Evolutionary conservation across 1,140 invertebrate genomes (phyloP), one percentile per base, ranked within the genome.

Genomic region (Papilio polyxenes): DNA sequence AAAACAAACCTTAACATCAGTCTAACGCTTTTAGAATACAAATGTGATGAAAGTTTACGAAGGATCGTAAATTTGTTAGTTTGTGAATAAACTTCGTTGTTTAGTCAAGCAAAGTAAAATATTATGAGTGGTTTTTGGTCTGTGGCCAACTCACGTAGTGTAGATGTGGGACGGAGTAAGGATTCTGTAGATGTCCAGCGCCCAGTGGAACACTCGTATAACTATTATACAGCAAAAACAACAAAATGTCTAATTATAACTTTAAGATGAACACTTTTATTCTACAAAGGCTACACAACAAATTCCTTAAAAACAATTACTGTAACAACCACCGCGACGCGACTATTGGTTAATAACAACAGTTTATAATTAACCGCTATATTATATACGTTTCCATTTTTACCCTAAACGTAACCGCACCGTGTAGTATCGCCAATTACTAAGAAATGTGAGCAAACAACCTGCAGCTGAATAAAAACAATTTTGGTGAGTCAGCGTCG

Each of bases 81-180:
- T 83, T 85, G 79, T 87, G 84, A 10, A 53, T 79, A 79, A 79
- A 79, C 76, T 79, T 79, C 86, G 87, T 83, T 86, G 85, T 85
- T 84, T 89, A 84, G 83, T 84, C 75, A 82, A 83, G 75, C 83
- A 82, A 84, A 83, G 82, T 83, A 85, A 87, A 87, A 84, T 83
- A 84, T 87, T 88, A 88, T 90, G 87, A 89, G 86, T 89, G 88
- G 88, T 88, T 84, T 85, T 92, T 92, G 92, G 89, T 90, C 82
- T 88, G 87, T 84, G 85, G 89, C 91, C 91, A 92, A 92, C 90
- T 92, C 91, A 92, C 92, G 90, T 90, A 84, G 65, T 75, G 80
- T 56, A 83, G 85, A 89, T 89, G 86, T 90, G 87, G 88, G 84
- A 84, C 82, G 85, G 82, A 83, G 40, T 74, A 81, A 81, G 69